phyloP scores from a whole-genome alignment of 2,797 vertebrate species.

The Malacoctenus gilli region DNA sequence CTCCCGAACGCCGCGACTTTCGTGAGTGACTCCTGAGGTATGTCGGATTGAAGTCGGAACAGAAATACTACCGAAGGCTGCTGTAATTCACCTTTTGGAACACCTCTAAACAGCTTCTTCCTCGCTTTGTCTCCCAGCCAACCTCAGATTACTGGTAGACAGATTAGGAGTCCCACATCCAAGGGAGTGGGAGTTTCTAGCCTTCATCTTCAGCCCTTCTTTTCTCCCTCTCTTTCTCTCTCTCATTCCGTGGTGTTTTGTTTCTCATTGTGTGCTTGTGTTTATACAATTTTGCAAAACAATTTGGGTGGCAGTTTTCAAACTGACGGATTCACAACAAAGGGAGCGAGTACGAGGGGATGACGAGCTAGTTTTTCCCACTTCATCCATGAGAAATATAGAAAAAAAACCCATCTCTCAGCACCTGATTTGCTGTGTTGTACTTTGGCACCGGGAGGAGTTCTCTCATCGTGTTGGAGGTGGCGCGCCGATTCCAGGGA shows the following conservation, averaged over 20 bases:
- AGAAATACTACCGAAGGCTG: constrained; percentile 20
- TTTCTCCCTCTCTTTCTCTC: too few relatives aligned
- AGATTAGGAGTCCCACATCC: constrained; percentile 50
- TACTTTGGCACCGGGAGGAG: constrained; percentile 14
- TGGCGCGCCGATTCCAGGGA: constrained; percentile 38
- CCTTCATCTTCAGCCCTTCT: too few relatives aligned
- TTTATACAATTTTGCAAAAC: constrained; percentile 1
- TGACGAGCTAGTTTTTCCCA: too few relatives aligned
- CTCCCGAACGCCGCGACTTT: too few relatives aligned
- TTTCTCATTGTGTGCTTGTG: constrained; percentile 30
- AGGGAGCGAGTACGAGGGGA: too few relatives aligned
- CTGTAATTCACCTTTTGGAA: constrained; percentile 45
- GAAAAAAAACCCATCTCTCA: not conserved
- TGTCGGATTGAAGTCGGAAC: constrained; percentile 26
- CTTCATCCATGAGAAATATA: too few relatives aligned
- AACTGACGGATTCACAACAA: not conserved
- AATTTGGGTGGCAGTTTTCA: too few relatives aligned
- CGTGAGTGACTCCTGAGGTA: constrained; percentile 26
- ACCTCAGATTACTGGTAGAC: constrained; percentile 48
- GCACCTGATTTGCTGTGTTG: constrained; percentile 1
- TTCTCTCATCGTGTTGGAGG: constrained; percentile 27
- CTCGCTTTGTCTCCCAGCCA: constrained; percentile 38
- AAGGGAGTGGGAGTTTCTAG: constrained; percentile 51
- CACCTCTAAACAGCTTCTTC: constrained; percentile 39
- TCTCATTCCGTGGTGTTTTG: constrained; percentile 35